Conservation (phyloP, 2,888 invertebrate species). For the Julus scandinavius region DNA sequence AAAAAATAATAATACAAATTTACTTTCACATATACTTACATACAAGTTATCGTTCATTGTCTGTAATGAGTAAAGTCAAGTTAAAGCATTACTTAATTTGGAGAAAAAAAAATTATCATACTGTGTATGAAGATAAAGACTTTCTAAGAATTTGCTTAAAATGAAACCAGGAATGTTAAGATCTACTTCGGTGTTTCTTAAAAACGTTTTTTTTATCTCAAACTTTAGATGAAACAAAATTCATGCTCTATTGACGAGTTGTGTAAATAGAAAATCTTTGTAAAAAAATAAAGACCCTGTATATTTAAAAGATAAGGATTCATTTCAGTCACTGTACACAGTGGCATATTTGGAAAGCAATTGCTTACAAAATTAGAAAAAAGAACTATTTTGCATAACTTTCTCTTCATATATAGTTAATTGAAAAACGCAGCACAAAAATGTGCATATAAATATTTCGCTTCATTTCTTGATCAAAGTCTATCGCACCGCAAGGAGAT, state of each 20-base stretch:
- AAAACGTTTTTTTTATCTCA: background rate
- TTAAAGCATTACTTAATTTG: too few relatives aligned
- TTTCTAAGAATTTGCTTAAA: background rate
- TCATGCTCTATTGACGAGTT: background rate
- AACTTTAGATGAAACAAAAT: background rate
- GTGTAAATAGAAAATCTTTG: background rate
- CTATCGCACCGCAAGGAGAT: background rate
- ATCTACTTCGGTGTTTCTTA: background rate
- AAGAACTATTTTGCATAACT: background rate
- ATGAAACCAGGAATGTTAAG: background rate
- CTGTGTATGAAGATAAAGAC: too few relatives aligned
- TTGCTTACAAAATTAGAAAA: too few relatives aligned
- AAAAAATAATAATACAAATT: background rate
- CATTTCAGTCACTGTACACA: too few relatives aligned
- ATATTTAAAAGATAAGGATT: too few relatives aligned
- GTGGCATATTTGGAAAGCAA: too few relatives aligned
- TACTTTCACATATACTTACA: background rate
- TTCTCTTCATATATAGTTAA: background rate
- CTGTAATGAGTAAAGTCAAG: too few relatives aligned
- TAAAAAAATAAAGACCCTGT: background rate
- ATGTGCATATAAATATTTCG: background rate
- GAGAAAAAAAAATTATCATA: too few relatives aligned
- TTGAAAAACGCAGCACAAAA: background rate
- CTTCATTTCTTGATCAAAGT: background rate
- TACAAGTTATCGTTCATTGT: too few relatives aligned